phyloP scores from a whole-genome alignment of 2,113 vertebrate genomes.

The Paramormyrops kingsleyae region DNA sequence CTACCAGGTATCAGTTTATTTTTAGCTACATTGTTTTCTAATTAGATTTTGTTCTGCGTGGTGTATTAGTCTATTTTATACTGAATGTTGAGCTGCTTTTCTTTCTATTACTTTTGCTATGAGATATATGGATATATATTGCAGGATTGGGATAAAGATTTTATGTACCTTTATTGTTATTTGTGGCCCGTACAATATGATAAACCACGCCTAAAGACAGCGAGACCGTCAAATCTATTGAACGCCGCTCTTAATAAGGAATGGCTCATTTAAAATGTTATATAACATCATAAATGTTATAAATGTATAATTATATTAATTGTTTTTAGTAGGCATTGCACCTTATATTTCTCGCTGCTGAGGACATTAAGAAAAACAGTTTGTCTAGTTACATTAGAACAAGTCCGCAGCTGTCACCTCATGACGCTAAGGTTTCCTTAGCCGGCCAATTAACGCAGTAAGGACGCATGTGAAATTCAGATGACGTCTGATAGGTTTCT shows the following conservation, averaged over 20 bases:
- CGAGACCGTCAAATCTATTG: neutral
- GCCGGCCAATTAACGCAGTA: neutral
- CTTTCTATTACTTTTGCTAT: neutral
- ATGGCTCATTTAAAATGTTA: neutral
- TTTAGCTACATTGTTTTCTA: neutral
- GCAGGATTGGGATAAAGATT: neutral
- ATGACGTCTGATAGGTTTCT: neutral
- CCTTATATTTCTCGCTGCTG: neutral
- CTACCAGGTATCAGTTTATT: neutral
- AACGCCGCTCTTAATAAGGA: neutral
- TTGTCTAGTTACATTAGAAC: neutral
- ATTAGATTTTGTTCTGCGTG: neutral
- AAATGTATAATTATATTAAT: neutral
- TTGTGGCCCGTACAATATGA: neutral
- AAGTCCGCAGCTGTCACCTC: neutral
- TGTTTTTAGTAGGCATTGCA: neutral
- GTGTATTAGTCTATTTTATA: neutral
- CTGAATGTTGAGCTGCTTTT: neutral
- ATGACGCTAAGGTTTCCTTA: neutral
- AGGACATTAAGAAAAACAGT: neutral
- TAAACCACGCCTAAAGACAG: neutral
- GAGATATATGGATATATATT: neutral
- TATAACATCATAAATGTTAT: neutral
- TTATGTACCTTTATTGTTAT: neutral
- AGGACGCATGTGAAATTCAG: neutral